Base-by-base conservation (phyloP, 2,888 invertebrate genomes). In the Villa cingulata region DNA sequence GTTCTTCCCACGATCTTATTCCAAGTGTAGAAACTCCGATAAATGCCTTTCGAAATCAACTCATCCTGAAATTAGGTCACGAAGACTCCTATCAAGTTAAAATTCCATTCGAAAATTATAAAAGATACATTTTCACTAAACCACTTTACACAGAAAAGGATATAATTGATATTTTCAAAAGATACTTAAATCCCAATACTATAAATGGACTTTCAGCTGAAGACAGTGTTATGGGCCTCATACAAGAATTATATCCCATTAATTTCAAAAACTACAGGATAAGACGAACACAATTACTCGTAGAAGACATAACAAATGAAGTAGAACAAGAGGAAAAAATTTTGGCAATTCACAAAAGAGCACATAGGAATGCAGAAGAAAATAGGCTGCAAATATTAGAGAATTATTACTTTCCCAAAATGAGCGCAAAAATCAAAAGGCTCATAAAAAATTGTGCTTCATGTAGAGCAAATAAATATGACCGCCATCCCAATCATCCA, bases 31-130 rank as follows among this genome's bases (percentile, higher is more conserved):
- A 51, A 18, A 36, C 46, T 34, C 54, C 51, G 14, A 48, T 49
- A 23, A 54, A 54, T 39, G 51, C 45, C 2, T 53, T 53, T 37
- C 49, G 52, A 17, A 54, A 53, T 14, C 51, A 53, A 45, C 38
- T 53, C 2, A 39, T 39, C 2, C 20, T 20, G 20, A 39, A 39
- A 10, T 9, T 4, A 20, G 43, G 43, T 15, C 9, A 43, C 16
- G 43, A 43, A 20, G 12, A 36, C 2, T 19, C 18, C 2, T 43
- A 43, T 12, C 37, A 29, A n/a, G 23, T 44, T 16, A 16, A 44
- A n/a, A 44, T 16, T 17, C 44, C 44, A 17, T 44, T 44, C 27
- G 19, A 34, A 9, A 43, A 34, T 12, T 36, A 43, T 18, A n/a
- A 19, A 14, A 43, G 34, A 15, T 19, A 36, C 15, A 20, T 36